Base-by-base conservation (phyloP, 2,113 vertebrate genomes). In the Ictalurus punctatus region DNA sequence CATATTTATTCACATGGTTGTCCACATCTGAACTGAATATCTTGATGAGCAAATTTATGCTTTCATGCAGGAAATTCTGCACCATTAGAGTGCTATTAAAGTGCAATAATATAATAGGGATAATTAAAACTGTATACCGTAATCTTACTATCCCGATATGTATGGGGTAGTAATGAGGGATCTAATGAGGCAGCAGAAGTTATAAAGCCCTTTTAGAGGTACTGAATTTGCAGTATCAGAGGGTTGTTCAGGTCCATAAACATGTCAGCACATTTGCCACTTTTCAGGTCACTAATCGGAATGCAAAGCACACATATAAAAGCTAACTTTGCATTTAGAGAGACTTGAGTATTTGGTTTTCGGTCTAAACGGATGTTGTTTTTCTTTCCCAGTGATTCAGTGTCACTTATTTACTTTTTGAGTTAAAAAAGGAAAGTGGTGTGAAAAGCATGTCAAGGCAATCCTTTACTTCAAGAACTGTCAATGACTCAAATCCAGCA, bases 361-460 rank as follows among this genome's bases (percentile, higher is more conserved):
- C 81, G 25, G 16, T 61, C 25, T n/a, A n/a, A 40, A 27, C 21
- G 6, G 67, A 23, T 40, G n/a, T 71, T 69, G 61, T 82, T 87
- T 80, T 34, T 52, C 3, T 80, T 82, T 37, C 30, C 7, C 79
- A 61, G 63, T 71, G 65, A 71, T 73, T 59, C 27, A 87, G 6
- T 83, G 54, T 48, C 40, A 69, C 1, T 16, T 61, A 10, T 17
- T 58, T 52, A 58, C 16, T 16, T 59, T 3, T 52, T 65, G 5
- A 59, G 7, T 63, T 16, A 86, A 52, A 52, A 52, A 67, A 48
- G 54, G 25, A 17, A 83, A 67, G 30, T 56, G 25, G 54, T 58
- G 14, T 79, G 74, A 87, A 86, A 79, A 87, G 74, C 61, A 23
- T 88, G 79, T 88, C 87, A 88, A 58, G 65, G 67, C 52, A 79